Evolutionary conservation across 2,113 vertebrate genomes (phyloP).

Genomic region (Bolborhynchus lineola): DNA sequence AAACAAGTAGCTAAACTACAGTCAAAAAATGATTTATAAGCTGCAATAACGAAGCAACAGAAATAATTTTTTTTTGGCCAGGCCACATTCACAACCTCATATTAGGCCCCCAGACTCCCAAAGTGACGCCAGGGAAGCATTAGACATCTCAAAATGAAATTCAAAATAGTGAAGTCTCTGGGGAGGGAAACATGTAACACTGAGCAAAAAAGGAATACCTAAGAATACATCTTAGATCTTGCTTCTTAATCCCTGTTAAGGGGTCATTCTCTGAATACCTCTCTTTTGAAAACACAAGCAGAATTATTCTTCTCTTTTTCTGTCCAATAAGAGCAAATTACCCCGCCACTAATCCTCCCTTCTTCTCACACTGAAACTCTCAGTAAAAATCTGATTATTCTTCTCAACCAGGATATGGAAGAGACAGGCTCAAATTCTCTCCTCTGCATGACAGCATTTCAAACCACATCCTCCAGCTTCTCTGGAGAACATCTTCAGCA

Average conservation of each 20-base stretch:
- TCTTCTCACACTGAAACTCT: neutral
- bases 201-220: neutral
- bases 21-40: neutral
- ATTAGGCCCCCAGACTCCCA: neutral
- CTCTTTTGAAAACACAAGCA: neutral
- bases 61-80: neutral
- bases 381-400: neutral
- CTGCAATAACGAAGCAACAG: neutral
- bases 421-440: neutral
- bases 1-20: neutral
- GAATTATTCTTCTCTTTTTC: neutral
- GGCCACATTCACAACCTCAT: neutral
- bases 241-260: neutral
- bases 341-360: neutral
- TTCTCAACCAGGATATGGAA: neutral
- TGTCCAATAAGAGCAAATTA: neutral
- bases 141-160: neutral
- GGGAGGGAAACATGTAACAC: neutral
- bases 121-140: neutral
- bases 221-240: neutral
- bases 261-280: neutral
- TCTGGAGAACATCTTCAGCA: neutral
- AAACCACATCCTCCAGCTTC: neutral
- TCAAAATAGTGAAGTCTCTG: neutral
- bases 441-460: neutral